A percentile compares a stretch with the other conserved stretches of the same genome.
Evolutionary conservation across 1,140 invertebrate genomes (phyloP).

Genomic region (Parasteatoda tepidariorum): DNA sequence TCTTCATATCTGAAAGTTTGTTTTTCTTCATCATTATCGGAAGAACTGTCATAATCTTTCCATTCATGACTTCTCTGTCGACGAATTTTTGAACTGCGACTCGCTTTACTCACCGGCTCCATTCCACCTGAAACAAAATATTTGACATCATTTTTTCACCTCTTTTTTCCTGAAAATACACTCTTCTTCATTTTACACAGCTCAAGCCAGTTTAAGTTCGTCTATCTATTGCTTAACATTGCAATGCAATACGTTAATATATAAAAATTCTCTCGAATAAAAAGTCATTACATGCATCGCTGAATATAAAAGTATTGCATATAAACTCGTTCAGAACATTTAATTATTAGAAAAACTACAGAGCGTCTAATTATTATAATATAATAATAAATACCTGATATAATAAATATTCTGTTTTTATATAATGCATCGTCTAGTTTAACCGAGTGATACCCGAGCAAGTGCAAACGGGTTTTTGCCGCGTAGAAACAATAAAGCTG

Average conservation of each 20-base stretch:
- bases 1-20: conserved; percentile 32
- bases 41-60: conserved; percentile 60
- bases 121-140: neutral
- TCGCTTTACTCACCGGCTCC: conserved; percentile 42
- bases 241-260: neutral
- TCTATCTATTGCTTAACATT: neutral
- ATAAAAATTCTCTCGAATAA: neutral
- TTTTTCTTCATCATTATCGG: conserved; percentile 55
- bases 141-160: neutral
- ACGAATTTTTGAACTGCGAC: conserved; percentile 42
- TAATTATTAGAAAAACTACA: neutral
- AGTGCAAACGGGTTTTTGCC: too few relatives aligned
- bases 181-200: neutral
- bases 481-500: too few relatives aligned
- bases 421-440: neutral
- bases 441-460: too few relatives aligned
- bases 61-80: conserved; percentile 60
- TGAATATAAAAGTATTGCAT: too few relatives aligned
- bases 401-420: too few relatives aligned
- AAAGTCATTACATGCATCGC: neutral
- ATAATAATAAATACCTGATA: neutral
- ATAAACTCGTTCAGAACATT: too few relatives aligned
- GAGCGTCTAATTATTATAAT: neutral
- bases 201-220: neutral
- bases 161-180: neutral